phyloP scores from a whole-genome alignment of 2,797 vertebrate species.

The Tragopan temminckii region DNA sequence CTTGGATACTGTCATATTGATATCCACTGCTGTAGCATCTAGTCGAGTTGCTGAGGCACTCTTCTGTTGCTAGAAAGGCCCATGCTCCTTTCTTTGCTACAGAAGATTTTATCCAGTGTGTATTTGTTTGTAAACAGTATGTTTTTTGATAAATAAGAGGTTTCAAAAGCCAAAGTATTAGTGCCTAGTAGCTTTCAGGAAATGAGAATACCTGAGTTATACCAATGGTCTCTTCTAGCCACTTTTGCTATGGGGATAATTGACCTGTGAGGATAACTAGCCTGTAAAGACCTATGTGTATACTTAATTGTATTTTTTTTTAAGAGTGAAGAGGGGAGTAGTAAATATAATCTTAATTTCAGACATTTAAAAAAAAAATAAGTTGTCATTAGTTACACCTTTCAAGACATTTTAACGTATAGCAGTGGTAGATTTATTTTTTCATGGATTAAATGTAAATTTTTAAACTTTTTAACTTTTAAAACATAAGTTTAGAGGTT shows the following conservation, averaged over 20 bases:
- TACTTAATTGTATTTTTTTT: neutral
- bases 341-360: neutral
- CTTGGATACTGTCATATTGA: neutral
- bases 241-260: neutral
- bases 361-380: neutral
- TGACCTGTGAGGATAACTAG: neutral
- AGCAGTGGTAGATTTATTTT: neutral
- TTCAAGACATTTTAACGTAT: neutral
- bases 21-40: neutral
- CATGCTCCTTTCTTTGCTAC: neutral
- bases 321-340: neutral
- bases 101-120: neutral
- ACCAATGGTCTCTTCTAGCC: neutral
- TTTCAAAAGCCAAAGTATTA: neutral
- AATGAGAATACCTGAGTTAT: neutral
- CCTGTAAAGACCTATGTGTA: neutral
- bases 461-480: conserved; percentile 9
- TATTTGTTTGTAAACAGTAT: neutral
- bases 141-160: neutral
- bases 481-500: conserved; percentile 10
- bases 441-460: neutral
- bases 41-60: neutral
- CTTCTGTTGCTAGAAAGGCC: neutral
- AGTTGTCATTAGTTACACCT: neutral
- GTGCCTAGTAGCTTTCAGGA: neutral